Conservation (phyloP, 2,113 vertebrate genomes). For the Saccopteryx bilineata region DNA sequence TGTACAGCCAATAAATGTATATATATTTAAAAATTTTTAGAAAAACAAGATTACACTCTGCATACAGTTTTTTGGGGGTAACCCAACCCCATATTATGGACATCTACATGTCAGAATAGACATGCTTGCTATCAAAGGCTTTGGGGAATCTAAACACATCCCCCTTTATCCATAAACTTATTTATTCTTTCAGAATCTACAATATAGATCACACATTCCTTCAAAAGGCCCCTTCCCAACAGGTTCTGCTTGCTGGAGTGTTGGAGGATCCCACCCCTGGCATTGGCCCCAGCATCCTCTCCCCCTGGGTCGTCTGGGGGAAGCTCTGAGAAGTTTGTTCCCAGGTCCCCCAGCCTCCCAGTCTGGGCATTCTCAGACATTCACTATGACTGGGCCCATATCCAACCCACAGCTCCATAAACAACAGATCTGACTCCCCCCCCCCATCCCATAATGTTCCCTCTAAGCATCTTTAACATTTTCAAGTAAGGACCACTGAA, state of each 20-base stretch:
- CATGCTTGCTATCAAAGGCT: background rate
- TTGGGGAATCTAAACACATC: background rate
- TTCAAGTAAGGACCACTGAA: background rate
- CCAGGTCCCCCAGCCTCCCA: background rate
- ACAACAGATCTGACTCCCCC: background rate
- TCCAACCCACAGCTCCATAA: background rate
- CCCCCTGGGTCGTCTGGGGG: background rate
- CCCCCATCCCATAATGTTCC: too few species aligned
- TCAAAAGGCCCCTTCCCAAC: background rate
- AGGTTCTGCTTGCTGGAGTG: background rate
- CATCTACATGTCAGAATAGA: background rate
- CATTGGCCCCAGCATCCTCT: accelerated
- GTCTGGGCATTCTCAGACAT: background rate
- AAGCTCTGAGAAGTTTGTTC: background rate
- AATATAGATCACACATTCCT: background rate
- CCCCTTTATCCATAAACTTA: background rate
- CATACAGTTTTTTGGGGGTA: background rate
- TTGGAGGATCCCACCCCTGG: background rate
- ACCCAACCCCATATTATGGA: background rate
- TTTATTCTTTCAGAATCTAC: background rate
- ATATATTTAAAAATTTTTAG: slow-evolving; percentile 15
- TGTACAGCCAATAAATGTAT: background rate
- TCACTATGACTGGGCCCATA: background rate
- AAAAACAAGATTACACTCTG: slow-evolving; percentile 5
- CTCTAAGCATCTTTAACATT: background rate